Evolutionary conservation across 2,888 invertebrate species (phyloP).

Genomic region (Aradus depressus): DNA sequence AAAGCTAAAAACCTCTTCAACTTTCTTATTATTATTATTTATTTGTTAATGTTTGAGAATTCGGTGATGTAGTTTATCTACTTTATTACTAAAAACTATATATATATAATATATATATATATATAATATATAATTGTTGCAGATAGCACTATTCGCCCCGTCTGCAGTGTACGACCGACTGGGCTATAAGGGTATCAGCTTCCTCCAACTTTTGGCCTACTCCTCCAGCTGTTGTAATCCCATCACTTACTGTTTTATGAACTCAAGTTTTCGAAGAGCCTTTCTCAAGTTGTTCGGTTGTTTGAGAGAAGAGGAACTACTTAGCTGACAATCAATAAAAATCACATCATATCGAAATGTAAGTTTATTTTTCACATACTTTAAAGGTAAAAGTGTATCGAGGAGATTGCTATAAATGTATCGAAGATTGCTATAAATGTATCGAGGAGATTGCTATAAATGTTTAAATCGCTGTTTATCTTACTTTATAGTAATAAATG

Average conservation of each 20-base stretch:
- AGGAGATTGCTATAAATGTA: no score
- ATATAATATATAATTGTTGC: no score
- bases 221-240: conserved; percentile 54
- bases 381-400: no score
- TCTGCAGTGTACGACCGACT: conserved; percentile 41
- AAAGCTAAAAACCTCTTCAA: no score
- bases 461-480: no score
- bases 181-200: conserved; percentile 42
- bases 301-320: conserved; percentile 27
- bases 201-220: conserved; percentile 48
- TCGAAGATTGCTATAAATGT: no score
- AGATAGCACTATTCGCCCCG: conserved; percentile 42
- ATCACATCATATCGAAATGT: conserved; percentile 6
- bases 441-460: no score
- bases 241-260: conserved; percentile 59
- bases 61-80: neutral
- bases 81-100: conserved; percentile 9
- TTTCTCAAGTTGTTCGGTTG: conserved; percentile 49
- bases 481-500: no score
- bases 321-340: conserved; percentile 24
- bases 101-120: no score
- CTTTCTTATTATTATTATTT: conserved; percentile 1
- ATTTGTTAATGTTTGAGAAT: neutral
- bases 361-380: neutral
- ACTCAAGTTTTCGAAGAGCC: conserved; percentile 51